phyloP scores from a whole-genome alignment of 2,888 invertebrate genomes.

The Eupithecia dodoneata region DNA sequence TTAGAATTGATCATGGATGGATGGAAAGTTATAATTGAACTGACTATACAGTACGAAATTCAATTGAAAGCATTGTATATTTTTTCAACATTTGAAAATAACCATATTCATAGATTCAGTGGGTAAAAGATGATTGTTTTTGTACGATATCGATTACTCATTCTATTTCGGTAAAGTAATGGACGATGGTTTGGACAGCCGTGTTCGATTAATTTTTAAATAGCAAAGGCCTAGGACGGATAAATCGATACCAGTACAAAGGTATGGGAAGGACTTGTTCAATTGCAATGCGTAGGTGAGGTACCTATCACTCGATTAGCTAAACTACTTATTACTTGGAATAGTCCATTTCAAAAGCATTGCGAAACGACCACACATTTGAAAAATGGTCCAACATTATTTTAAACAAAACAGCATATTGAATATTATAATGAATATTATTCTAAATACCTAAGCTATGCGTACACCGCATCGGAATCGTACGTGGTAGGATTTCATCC shows the following conservation, averaged over 20 bases:
- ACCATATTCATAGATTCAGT: background rate
- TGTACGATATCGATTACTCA: constrained; percentile 39
- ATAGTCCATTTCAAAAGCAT: background rate
- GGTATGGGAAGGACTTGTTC: constrained; percentile 65
- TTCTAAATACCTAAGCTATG: too few species aligned
- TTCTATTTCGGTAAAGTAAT: constrained; percentile 50
- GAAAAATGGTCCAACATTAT: background rate
- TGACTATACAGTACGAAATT: background rate
- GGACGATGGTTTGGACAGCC: constrained; percentile 70
- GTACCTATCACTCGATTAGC: constrained; percentile 19
- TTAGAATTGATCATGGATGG: constrained; percentile 21
- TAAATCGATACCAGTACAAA: constrained; percentile 73
- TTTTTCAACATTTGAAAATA: background rate
- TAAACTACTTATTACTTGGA: constrained; percentile 6
- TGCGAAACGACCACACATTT: background rate
- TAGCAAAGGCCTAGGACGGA: constrained; percentile 78
- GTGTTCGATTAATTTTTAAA: constrained; percentile 78
- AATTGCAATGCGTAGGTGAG: constrained; percentile 44
- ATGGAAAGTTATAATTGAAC: constrained; percentile 17
- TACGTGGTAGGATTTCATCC: too few species aligned
- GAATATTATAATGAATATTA: background rate
- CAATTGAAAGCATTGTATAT: background rate
- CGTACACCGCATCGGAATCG: too few species aligned
- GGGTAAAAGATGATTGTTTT: constrained; percentile 22
- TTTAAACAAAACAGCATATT: background rate